Percentiles rank a stretch among this genome's conserved stretches.
phyloP scores from a whole-genome alignment of 1,140 invertebrate species.

The Bombus haemorrhoidalis region DNA sequence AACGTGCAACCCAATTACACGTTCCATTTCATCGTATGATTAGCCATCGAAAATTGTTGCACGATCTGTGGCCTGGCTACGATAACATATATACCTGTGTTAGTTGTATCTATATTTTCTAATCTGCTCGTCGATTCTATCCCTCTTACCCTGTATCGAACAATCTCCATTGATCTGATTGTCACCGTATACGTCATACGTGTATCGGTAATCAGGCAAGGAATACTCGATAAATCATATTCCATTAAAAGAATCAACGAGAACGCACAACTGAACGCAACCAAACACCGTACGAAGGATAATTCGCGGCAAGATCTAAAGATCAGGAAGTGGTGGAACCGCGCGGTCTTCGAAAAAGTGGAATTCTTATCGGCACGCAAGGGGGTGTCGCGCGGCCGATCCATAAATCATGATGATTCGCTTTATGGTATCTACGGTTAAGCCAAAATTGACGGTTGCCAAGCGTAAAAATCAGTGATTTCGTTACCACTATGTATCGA shows the following conservation, averaged over 20 bases:
- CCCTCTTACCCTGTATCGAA: no score
- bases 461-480: conserved; percentile 81
- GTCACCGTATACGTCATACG: background rate
- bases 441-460: conserved; percentile 62
- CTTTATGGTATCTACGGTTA: conserved; percentile 63
- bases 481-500: conserved; percentile 78
- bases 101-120: background rate
- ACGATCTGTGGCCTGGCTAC: background rate
- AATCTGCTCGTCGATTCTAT: background rate
- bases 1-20: background rate
- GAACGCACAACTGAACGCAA: background rate
- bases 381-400: background rate
- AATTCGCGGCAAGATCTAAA: background rate
- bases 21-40: no score
- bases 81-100: background rate
- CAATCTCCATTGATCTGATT: background rate
- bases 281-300: background rate
- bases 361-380: conserved; percentile 5
- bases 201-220: background rate
- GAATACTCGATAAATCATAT: background rate
- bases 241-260: background rate
- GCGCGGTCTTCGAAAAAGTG: background rate
- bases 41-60: background rate
- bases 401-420: conserved; percentile 53
- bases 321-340: background rate